Evolutionary conservation across 2,797 vertebrate genomes (phyloP).

Genomic region (Premnoplex brunnescens): DNA sequence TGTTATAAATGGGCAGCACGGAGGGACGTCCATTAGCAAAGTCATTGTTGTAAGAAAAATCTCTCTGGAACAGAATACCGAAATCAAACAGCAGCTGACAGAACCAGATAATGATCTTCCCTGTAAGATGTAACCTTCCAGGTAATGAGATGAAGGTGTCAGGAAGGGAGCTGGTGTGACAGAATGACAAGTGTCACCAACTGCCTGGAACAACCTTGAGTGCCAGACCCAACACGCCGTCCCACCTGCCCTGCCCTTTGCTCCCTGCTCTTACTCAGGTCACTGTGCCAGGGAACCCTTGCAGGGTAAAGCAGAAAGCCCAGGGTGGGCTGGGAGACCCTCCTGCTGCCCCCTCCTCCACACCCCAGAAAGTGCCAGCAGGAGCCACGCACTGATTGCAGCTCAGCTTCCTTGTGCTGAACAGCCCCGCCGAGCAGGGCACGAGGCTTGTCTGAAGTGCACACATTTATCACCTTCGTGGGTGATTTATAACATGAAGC

Average conservation of each 20-base stretch:
- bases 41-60: neutral
- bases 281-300: fast-evolving
- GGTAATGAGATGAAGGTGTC: neutral
- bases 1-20: neutral
- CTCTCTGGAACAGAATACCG: neutral
- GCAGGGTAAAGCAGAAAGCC: neutral
- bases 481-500: neutral
- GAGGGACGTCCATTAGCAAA: neutral
- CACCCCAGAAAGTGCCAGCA: neutral
- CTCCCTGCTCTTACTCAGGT: neutral
- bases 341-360: neutral
- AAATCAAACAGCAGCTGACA: slow-evolving; percentile 15
- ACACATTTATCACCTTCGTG: neutral
- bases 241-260: neutral
- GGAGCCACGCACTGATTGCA: neutral
- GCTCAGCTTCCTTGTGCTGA: neutral
- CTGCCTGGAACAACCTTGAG: neutral
- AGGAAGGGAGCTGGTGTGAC: neutral
- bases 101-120: neutral
- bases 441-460: neutral
- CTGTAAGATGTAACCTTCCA: neutral
- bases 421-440: neutral
- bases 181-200: neutral
- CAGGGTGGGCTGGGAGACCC: neutral
- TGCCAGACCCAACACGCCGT: neutral